Evolutionary conservation across 2,797 vertebrate genomes (phyloP).

Genomic region (Chiroxiphia lanceolata): DNA sequence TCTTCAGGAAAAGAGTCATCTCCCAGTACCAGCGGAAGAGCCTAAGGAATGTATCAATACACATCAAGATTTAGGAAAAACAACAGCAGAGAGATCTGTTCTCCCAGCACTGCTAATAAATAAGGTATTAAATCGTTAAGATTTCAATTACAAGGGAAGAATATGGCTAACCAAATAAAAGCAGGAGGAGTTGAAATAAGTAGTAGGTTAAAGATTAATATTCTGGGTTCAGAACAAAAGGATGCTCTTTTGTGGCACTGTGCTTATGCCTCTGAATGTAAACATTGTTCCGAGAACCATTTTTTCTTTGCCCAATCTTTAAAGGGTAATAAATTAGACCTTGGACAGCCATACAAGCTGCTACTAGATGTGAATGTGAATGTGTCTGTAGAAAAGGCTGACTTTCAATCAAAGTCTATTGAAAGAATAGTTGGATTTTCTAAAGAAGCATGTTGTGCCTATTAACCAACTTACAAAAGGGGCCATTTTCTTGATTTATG

Average conservation of each 20-base stretch:
- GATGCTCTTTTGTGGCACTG: conserved; percentile 80
- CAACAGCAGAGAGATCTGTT: conserved; percentile 28
- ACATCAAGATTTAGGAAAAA: conserved; percentile 47
- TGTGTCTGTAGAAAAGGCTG: conserved; percentile 87
- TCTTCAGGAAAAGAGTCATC: neutral
- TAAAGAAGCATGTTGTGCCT: conserved; percentile 94
- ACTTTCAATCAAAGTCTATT: conserved; percentile 95
- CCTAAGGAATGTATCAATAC: conserved; percentile 30
- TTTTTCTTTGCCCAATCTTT: conserved; percentile 89
- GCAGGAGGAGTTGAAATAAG: conserved; percentile 70
- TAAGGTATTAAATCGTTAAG: conserved; percentile 71
- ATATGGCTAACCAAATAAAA: conserved; percentile 52
- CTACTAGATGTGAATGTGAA: conserved; percentile 92
- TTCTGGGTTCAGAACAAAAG: conserved; percentile 79
- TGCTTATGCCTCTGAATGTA: conserved; percentile 84
- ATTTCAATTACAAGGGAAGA: conserved; percentile 74
- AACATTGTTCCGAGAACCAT: conserved; percentile 86
- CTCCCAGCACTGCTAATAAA: conserved; percentile 29
- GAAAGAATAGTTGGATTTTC: conserved; percentile 90
- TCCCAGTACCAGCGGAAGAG: neutral
- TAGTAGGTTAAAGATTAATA: conserved; percentile 82
- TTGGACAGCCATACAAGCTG: conserved; percentile 91
- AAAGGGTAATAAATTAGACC: conserved; percentile 91
- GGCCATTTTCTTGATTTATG: conserved; percentile 92
- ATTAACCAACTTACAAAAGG: conserved; percentile 95